Percentiles rank a stretch among this genome's conserved stretches.
Evolutionary conservation across 2,797 vertebrate genomes (phyloP).

Genomic region (Bradypodion ventrale): DNA sequence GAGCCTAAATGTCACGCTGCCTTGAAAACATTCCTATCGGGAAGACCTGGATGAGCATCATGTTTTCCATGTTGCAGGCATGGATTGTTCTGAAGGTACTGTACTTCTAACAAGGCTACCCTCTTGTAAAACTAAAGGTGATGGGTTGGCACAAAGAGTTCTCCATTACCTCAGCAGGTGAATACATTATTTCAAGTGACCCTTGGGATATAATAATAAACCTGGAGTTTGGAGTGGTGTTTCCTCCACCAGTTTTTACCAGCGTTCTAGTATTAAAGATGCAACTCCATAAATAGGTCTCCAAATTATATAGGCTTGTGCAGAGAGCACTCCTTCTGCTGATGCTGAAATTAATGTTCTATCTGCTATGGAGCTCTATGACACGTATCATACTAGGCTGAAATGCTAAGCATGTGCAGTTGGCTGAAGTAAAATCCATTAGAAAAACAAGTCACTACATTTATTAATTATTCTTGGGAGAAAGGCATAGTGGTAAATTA

Average conservation of each 20-base stretch:
- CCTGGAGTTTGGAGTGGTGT: neutral
- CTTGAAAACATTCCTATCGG: too few species aligned
- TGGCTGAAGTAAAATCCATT: neutral
- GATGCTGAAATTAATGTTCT: neutral
- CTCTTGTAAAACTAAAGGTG: neutral
- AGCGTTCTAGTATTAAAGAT: neutral
- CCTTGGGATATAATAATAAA: neutral
- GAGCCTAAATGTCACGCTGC: too few species aligned
- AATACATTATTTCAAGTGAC: neutral
- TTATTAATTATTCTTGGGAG: neutral
- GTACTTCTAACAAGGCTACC: neutral
- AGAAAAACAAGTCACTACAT: neutral
- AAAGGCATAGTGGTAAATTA: neutral
- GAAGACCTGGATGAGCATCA: too few species aligned
- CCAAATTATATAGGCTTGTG: neutral
- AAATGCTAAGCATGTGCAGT: neutral
- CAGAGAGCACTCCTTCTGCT: neutral
- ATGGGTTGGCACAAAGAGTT: neutral
- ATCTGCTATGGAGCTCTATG: neutral
- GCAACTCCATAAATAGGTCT: neutral
- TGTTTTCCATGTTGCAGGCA: neutral
- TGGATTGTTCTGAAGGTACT: neutral
- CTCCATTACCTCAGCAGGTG: neutral
- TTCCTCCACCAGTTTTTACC: neutral
- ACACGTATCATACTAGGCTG: neutral